phyloP scores from a whole-genome alignment of 1,140 invertebrate species.

The Hyposmocoma kahamanoa region DNA sequence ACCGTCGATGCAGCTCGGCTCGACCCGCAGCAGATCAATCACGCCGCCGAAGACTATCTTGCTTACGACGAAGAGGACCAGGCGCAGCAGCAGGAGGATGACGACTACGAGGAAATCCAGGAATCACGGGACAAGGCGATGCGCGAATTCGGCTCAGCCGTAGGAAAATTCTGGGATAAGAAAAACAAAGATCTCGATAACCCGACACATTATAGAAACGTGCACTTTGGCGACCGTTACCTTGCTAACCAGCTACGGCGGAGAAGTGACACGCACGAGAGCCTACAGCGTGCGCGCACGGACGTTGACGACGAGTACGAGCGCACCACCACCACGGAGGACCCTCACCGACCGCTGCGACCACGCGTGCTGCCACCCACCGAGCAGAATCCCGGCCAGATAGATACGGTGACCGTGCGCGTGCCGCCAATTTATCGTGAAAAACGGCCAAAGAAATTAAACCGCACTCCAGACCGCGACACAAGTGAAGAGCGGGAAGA shows the following conservation, averaged over 20 bases:
- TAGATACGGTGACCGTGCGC: constrained; percentile 66
- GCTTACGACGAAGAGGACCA: constrained; percentile 51
- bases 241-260: constrained; percentile 32
- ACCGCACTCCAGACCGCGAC: constrained; percentile 34
- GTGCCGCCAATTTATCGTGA: constrained; percentile 68
- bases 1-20: constrained; percentile 54
- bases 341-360: constrained; percentile 48
- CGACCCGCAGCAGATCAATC: constrained; percentile 26
- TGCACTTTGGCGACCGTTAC: constrained; percentile 59
- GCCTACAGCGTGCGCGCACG: constrained; percentile 22
- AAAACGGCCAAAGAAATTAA: constrained; percentile 56
- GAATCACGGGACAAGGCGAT: constrained; percentile 51
- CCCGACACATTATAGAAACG: constrained; percentile 45
- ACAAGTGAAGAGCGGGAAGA: constrained; percentile 15
- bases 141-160: constrained; percentile 50
- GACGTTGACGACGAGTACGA: constrained; percentile 46
- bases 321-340: constrained; percentile 61
- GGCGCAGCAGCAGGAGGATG: constrained; percentile 36
- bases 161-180: constrained; percentile 59
- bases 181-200: constrained; percentile 25
- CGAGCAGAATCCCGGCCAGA: constrained; percentile 66
- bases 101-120: constrained; percentile 56
- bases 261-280: constrained; percentile 26
- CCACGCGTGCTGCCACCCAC: constrained; percentile 64
- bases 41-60: constrained; percentile 50